Evolutionary conservation across 1,140 invertebrate species (phyloP), one percentile per base, ranked within the genome.

Genomic region (Teleogryllus occipitalis): DNA sequence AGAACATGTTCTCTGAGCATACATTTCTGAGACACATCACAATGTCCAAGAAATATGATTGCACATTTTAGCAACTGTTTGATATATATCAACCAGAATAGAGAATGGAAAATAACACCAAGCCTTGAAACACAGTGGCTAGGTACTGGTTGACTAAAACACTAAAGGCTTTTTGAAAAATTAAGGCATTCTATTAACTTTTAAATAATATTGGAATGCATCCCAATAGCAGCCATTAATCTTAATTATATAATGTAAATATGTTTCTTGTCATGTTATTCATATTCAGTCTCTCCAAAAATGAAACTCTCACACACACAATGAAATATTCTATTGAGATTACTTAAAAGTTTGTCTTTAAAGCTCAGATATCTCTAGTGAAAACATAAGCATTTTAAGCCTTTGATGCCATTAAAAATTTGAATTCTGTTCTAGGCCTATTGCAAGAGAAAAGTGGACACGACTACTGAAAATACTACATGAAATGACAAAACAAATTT

Each of bases 171-270:
- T 65, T 65, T 14, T 65, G 27, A 39, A 65, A 65, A 10, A 65
- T 65, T 65, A 65, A 65, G 54, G 54, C 54, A 65, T 65, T 65
- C 54, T 65, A 65, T 65, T 65, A 65, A 65, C 18, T 18, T 65
- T 65, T 65, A 65, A 65, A 65, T 10, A 65, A 65, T 39, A 39
- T 65, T 65, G 54, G 54, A 65, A 65, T 65, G 54, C 54, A 65
- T 65, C 54, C 54, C 54, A 65, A 65, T 65, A 65, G 54, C 54
- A 65, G 54, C 54, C 54, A 65, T 65, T 65, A 65, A 65, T 65
- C 18, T 14, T 39, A 39, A 39, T 39, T 18, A 65, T 65, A 65
- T 65, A 65, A 65, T 65, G 54, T 65, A 65, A 65, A 65, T 65
- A 65, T 65, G 10, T 65, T 65, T 10, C 18, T 65, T 65, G 54